Percentiles rank a stretch among this genome's conserved stretches.
Conservation (phyloP, 2,888 invertebrate species). For the Leptinotarsa rubiginosa region DNA sequence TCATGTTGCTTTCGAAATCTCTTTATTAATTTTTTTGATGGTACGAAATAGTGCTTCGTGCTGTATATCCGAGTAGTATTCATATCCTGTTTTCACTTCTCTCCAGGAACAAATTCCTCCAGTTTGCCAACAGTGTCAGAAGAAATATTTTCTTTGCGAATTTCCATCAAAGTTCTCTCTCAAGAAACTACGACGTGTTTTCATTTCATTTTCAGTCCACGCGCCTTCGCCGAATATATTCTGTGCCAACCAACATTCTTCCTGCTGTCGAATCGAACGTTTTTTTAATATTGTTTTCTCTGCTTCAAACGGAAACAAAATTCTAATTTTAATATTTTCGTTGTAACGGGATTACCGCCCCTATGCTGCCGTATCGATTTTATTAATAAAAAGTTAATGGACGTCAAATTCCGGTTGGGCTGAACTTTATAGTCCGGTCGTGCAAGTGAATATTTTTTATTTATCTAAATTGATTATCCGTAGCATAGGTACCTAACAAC, state of each 20-base stretch:
- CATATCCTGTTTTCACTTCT: neutral
- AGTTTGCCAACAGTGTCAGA: neutral
- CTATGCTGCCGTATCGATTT: conserved; percentile 34
- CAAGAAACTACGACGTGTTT: neutral
- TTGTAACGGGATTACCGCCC: neutral
- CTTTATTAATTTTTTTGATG: too few species aligned
- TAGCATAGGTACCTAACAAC: too few species aligned
- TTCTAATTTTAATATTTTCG: neutral
- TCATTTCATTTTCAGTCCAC: neutral
- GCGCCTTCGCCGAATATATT: neutral
- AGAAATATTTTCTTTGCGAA: neutral
- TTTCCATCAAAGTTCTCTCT: neutral
- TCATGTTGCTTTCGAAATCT: too few species aligned
- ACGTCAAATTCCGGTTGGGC: conserved; percentile 37
- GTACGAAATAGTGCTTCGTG: too few species aligned
- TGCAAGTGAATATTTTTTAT: too few species aligned
- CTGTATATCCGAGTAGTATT: neutral
- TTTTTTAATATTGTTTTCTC: neutral
- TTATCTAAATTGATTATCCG: too few species aligned
- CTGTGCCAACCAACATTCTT: neutral
- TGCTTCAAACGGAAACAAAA: neutral
- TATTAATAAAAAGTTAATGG: conserved; percentile 42
- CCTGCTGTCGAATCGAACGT: neutral
- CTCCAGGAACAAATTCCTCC: neutral
- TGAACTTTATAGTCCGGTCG: neutral